These are phyloP conservation scores for Chiridota heheva DNA, from an alignment of 35 echinoderm and acorn worm species.

Conservation along the genomic window DNA sequence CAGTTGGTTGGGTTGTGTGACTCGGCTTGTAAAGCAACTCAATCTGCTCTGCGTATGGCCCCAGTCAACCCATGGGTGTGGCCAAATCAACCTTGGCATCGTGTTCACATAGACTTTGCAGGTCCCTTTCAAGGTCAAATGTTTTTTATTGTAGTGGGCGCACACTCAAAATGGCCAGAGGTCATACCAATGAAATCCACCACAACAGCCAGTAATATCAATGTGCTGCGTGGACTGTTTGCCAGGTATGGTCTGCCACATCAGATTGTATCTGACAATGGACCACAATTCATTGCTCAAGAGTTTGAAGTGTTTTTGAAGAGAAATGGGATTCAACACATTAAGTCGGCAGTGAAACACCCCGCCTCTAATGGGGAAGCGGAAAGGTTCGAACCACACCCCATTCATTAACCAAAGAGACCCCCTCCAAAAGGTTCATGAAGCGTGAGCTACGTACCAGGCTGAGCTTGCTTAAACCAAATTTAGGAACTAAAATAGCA, in stretches of 20 bases:
- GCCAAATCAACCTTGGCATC: neutral
- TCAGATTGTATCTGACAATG: constrained; percentile 5
- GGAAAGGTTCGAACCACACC: constrained; percentile 31
- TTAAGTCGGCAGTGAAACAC: constrained; percentile 25
- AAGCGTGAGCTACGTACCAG: neutral
- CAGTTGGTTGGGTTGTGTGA: constrained; percentile 3
- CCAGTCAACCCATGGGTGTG: constrained; percentile 28
- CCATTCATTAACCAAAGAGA: constrained; percentile 1
- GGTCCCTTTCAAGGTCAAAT: constrained; percentile 20
- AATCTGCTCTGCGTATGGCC: neutral
- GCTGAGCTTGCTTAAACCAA: neutral
- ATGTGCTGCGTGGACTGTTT: constrained; percentile 12
- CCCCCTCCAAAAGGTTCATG: neutral
- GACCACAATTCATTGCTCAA: constrained; percentile 29
- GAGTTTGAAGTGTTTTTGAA: constrained; percentile 22
- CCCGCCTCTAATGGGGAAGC: constrained; percentile 48
- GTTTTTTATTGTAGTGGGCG: constrained; percentile 25
- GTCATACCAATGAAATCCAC: constrained; percentile 5
- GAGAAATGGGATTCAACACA: constrained; percentile 12
- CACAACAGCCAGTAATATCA: neutral
- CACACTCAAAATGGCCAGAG: constrained; percentile 25
- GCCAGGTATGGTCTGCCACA: neutral
- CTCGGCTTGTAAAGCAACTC: constrained; percentile 19
- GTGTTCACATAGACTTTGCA: constrained; percentile 53
- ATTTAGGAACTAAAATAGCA: too few species aligned